phyloP scores from a whole-genome alignment of 2,888 invertebrate species.

The Drosophila rubida region DNA sequence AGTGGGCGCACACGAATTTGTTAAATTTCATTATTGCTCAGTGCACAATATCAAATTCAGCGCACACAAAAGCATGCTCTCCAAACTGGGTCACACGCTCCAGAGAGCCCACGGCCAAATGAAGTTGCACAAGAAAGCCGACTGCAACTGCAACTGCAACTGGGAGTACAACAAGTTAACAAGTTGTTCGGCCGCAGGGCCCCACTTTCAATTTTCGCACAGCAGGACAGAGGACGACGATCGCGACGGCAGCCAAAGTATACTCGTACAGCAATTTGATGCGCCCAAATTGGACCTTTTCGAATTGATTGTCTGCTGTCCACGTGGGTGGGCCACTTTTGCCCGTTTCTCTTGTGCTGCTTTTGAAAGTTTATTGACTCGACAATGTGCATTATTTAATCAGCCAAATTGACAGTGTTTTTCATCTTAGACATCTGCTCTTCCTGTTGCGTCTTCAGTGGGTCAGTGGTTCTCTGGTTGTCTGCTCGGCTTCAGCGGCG shows the following conservation, averaged over 20 bases:
- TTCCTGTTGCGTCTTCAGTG: slow-evolving; percentile 46
- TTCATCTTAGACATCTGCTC: slow-evolving; percentile 2
- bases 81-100: slow-evolving; percentile 52
- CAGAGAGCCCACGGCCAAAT: slow-evolving; percentile 45
- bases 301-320: slow-evolving; percentile 54
- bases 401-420: too few species aligned
- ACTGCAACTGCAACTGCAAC: slow-evolving; percentile 24
- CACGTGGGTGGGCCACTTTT: slow-evolving; percentile 57
- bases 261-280: slow-evolving; percentile 60
- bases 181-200: slow-evolving; percentile 60
- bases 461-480: slow-evolving; percentile 56
- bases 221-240: slow-evolving; percentile 44
- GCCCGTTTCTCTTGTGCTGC: slow-evolving; percentile 9
- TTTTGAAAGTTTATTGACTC: slow-evolving; percentile 45
- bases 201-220: slow-evolving; percentile 76
- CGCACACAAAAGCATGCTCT: slow-evolving; percentile 17
- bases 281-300: slow-evolving; percentile 64
- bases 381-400: not conserved
- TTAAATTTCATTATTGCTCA: slow-evolving; percentile 43
- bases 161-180: slow-evolving; percentile 62
- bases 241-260: not conserved
- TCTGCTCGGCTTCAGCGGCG: slow-evolving; percentile 33
- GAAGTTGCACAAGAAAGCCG: slow-evolving; percentile 47
- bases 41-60: slow-evolving; percentile 44
- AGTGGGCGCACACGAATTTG: slow-evolving; percentile 36